Percentiles rank a stretch among this genome's conserved stretches.
phyloP scores from a whole-genome alignment of 1,140 invertebrate species.

The Ganaspis sp. region DNA sequence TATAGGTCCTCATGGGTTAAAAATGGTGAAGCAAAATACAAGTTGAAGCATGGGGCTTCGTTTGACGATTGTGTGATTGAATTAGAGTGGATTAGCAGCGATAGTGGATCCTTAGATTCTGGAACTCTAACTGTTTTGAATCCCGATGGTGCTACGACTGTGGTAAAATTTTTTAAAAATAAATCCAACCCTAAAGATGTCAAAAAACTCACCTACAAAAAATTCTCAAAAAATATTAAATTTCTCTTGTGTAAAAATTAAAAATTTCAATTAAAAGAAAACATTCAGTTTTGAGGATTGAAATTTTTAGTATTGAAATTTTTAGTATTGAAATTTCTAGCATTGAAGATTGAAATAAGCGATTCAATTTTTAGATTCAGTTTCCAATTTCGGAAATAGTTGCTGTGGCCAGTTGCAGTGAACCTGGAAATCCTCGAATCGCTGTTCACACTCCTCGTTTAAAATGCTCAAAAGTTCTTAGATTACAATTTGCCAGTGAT shows the following conservation, averaged over 20 bases:
- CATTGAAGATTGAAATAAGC: constrained; percentile 33
- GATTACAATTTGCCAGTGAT: constrained; percentile 86
- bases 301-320: too few species aligned
- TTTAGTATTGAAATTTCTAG: too few species aligned
- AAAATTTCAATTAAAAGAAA: too few species aligned
- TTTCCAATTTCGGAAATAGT: constrained; percentile 83
- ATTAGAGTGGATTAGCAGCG: constrained; percentile 85
- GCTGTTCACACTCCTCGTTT: constrained; percentile 83
- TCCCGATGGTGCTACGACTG: constrained; percentile 83
- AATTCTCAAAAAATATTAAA: too few species aligned
- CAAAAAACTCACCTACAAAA: too few species aligned
- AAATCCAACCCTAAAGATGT: too few species aligned
- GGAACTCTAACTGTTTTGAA: constrained; percentile 87
- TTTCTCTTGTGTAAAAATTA: too few species aligned
- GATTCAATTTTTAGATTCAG: constrained; percentile 74
- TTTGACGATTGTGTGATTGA: constrained; percentile 88
- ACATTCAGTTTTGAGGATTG: too few species aligned
- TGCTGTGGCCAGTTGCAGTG: constrained; percentile 85
- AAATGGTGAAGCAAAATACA: constrained; percentile 84
- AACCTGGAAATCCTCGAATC: constrained; percentile 85
- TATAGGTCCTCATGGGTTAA: constrained; percentile 87
- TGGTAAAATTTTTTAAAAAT: constrained; percentile 75
- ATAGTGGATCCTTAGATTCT: constrained; percentile 78
- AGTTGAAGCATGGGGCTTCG: constrained; percentile 78
- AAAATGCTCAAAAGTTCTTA: constrained; percentile 76